Base-by-base conservation (phyloP, 2,888 invertebrate species). In the Napeogenes sylphis region DNA sequence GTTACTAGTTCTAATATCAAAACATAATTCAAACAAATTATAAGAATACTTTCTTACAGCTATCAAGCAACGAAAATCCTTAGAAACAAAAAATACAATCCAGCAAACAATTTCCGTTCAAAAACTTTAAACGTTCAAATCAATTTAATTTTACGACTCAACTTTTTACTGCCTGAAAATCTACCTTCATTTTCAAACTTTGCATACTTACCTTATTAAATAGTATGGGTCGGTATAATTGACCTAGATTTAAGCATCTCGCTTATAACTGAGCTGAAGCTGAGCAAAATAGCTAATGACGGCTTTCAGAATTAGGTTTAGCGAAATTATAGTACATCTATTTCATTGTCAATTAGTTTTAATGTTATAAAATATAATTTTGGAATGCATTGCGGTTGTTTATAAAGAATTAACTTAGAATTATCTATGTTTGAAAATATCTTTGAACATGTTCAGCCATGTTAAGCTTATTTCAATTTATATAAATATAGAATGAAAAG, bases 161-260 rank as follows among this genome's bases (percentile, higher is more conserved):
- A 54, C 59, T 59, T 59, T 54, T 38, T 30, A 59, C 32, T 21
- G 45, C 54, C 51, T 59, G 32, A 45, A 54, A 59, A 53, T 53
- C 59, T 54, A 59, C 59, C 59, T 59, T 59, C 53, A 59, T 54
- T 51, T 59, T 59, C 30, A 38, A 59, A 59, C 59, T 59, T 59
- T 59, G 54, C 53, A 59, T 59, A 59, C 59, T 59, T 59, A 59
- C 54, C 38, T 59, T 59, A 59, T 54, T 59, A 59, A 59, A 59
- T 59, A 45, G 59, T 53, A 59, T 59, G 59, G 54, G 53, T 54
- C 59, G 59, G 59, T 54, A 54, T 54, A 59, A 59, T 59, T 59
- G 59, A 54, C 59, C 59, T 45, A 53, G 59, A 59, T 59, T 59
- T 59, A 59, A 45, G 59, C 38, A 45, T 14, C 58, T 58, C 59